Base-by-base conservation (phyloP, 2,888 invertebrate genomes). In the Caradrina kadenii region DNA sequence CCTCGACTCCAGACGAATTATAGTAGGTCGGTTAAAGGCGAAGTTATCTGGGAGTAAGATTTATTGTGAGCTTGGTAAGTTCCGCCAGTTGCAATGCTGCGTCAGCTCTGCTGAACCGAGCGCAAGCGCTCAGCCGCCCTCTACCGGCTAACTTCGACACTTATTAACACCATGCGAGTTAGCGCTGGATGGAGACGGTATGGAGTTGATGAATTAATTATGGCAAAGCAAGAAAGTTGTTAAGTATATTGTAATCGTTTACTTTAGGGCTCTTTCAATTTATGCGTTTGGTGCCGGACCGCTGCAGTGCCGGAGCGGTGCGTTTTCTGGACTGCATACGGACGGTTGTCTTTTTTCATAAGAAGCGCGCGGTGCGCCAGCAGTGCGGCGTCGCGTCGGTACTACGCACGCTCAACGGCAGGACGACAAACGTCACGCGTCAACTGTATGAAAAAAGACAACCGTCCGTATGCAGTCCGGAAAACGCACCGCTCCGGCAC, bases 21-120 rank as follows among this genome's bases (percentile, higher is more conserved):
- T 69, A 70, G 69, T 58, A 67, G 60, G 31, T 42, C 63, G 70
- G 80, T 75, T 80, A 80, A 79, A 62, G 72, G 73, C 74, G 42
- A 79, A 76, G 71, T 75, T 78, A 70, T 69, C 31, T 69, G 19
- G 76, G 73, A 77, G 81, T 79, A 79, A 63, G 73, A 76, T 76
- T 70, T 68, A 76, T 63, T 72, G 76, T 71, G 69, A 74, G 70
- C 52, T 80, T 31, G 59, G 22, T 60, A 59, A 69, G 68, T 69
- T 58, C 21, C 39, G 49, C 55, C 67, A 35, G 49, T 45, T 60
- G 55, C 53, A 58, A 45, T 17, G 50, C 55, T 21, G 63, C 55
- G 53, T 19, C 31, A n/a, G 39, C 10, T 49, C 49, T 42, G 58
- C 42, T 35, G 39, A 31, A 48, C 52, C 67, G 45, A 66, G 73